Evolutionary conservation across 2,113 vertebrate species (phyloP).

Genomic region (Petrocephalus microphthalmus): DNA sequence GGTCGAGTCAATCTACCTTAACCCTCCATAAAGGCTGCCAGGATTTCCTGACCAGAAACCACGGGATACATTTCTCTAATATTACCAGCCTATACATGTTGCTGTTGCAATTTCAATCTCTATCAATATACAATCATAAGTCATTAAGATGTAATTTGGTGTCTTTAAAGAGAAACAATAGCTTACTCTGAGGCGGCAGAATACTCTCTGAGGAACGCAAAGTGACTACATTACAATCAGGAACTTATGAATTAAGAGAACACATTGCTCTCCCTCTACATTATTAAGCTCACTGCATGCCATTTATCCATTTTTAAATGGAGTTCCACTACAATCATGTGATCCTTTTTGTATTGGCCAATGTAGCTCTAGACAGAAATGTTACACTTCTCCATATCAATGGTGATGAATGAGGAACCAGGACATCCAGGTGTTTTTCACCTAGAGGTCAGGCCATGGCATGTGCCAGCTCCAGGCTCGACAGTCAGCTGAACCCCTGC

Average conservation of each 20-base stretch:
- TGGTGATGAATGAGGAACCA: neutral
- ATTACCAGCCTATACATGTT: neutral
- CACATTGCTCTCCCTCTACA: neutral
- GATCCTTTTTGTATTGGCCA: neutral
- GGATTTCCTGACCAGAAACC: neutral
- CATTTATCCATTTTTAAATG: neutral
- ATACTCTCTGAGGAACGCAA: neutral
- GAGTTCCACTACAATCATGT: neutral
- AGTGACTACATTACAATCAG: neutral
- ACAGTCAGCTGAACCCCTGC: neutral
- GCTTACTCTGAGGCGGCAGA: neutral
- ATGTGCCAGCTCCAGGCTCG: too few species aligned
- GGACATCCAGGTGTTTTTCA: neutral
- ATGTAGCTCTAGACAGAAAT: neutral
- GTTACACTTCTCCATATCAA: neutral
- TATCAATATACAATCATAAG: neutral
- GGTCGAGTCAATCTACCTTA: neutral
- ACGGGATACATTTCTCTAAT: neutral
- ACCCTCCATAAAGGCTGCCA: too few species aligned
- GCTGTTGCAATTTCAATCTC: neutral
- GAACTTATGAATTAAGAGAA: neutral
- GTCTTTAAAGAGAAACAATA: neutral
- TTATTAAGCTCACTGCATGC: neutral
- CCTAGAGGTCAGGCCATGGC: neutral
- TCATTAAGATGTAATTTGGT: neutral